These are phyloP conservation scores for Microcebus lehilahytsara DNA, from an alignment of 2,113 vertebrate species.

Conservation along the genomic window DNA sequence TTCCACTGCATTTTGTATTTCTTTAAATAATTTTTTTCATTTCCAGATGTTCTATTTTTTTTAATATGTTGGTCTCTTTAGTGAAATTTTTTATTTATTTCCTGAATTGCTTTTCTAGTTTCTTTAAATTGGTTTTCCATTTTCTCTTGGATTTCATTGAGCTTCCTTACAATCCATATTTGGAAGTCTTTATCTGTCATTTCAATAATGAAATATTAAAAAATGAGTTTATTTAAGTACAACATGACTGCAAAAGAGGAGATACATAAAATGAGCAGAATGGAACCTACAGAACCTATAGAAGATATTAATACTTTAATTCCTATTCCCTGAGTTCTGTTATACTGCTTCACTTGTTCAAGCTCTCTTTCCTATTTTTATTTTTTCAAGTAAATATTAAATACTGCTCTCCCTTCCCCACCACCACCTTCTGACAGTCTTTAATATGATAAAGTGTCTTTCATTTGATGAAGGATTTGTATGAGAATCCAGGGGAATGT, in stretches of 20 bases:
- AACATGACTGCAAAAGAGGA: not conserved
- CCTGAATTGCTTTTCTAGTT: too few relatives aligned
- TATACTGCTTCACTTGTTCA: not conserved
- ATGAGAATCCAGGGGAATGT: not conserved
- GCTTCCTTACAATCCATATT: too few relatives aligned
- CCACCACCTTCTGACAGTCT: not conserved
- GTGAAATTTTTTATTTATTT: too few relatives aligned
- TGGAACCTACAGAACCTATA: not conserved
- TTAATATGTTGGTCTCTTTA: too few relatives aligned
- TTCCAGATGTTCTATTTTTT: too few relatives aligned
- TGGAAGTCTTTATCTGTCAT: too few relatives aligned
- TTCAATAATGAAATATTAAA: not conserved
- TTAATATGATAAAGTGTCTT: not conserved
- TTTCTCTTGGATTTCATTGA: too few relatives aligned
- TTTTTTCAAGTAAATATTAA: not conserved
- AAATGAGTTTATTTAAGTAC: not conserved
- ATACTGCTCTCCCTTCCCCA: accelerated
- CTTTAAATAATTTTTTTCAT: too few relatives aligned
- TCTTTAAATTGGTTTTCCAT: too few relatives aligned
- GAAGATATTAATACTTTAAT: not conserved
- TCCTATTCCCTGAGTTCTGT: not conserved
- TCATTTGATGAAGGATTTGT: not conserved
- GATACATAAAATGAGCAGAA: not conserved
- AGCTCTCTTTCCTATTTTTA: not conserved
- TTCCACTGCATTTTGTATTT: too few relatives aligned